Evolutionary conservation across 2,113 vertebrate species (phyloP).

Genomic region (Macquaria australasica): DNA sequence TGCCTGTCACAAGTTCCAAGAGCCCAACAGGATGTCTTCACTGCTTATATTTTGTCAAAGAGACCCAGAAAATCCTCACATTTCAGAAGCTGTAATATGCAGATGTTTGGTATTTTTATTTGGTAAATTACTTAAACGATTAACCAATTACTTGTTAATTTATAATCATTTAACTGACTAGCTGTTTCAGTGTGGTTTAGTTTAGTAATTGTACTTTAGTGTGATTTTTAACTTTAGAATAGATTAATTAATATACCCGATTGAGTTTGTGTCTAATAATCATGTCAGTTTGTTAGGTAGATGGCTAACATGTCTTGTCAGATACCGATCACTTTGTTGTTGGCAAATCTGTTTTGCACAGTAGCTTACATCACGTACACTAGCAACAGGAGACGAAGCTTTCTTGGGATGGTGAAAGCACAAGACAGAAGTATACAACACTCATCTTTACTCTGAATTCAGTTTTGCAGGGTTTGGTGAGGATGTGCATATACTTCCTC

Average conservation of each 20-base stretch:
- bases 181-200: not conserved
- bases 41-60: not conserved
- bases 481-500: conserved; percentile 3
- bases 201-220: not conserved
- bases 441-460: not conserved
- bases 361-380: not conserved
- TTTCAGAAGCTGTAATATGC: not conserved
- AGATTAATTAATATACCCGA: not conserved
- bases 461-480: not conserved
- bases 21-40: not conserved
- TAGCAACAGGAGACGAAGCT: not conserved
- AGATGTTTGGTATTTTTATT: too few species aligned
- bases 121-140: too few species aligned
- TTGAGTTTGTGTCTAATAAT: not conserved
- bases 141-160: not conserved
- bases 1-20: not conserved
- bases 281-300: not conserved
- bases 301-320: not conserved
- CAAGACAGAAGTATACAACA: not conserved
- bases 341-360: not conserved
- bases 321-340: not conserved
- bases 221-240: too few species aligned
- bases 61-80: not conserved
- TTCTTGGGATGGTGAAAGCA: conserved; percentile 1
- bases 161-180: not conserved